phyloP scores from a whole-genome alignment of 2,888 invertebrate genomes.

The Lasioglossum lativentre region DNA sequence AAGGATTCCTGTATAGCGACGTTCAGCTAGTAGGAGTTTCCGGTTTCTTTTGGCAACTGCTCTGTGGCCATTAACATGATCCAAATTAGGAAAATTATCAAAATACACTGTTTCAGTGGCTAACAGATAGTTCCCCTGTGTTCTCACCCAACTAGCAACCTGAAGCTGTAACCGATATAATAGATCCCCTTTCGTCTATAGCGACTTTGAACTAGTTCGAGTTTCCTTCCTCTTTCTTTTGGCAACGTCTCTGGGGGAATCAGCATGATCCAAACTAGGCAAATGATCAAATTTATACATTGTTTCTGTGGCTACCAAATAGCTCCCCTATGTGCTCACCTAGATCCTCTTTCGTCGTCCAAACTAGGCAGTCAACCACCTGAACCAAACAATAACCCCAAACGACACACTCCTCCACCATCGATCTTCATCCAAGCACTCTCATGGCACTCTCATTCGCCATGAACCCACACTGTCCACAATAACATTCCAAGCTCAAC shows the following conservation, averaged over 20 bases:
- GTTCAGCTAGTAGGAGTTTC: background rate
- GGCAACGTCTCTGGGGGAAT: background rate
- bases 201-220: background rate
- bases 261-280: background rate
- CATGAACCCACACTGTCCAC: background rate
- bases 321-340: background rate
- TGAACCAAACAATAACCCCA: background rate
- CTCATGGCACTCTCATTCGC: background rate
- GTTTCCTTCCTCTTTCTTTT: background rate
- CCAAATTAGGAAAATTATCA: background rate
- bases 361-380: background rate
- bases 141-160: background rate
- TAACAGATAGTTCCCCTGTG: background rate
- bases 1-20: background rate
- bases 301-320: background rate
- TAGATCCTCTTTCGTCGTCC: no score
- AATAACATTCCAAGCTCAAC: background rate
- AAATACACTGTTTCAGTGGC: background rate
- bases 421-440: background rate
- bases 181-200: background rate
- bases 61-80: background rate
- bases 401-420: background rate
- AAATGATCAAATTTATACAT: background rate
- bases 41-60: background rate
- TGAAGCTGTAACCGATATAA: background rate